Evolutionary conservation across 2,888 invertebrate species (phyloP).

Genomic region (Mimumesa dahlbomi): DNA sequence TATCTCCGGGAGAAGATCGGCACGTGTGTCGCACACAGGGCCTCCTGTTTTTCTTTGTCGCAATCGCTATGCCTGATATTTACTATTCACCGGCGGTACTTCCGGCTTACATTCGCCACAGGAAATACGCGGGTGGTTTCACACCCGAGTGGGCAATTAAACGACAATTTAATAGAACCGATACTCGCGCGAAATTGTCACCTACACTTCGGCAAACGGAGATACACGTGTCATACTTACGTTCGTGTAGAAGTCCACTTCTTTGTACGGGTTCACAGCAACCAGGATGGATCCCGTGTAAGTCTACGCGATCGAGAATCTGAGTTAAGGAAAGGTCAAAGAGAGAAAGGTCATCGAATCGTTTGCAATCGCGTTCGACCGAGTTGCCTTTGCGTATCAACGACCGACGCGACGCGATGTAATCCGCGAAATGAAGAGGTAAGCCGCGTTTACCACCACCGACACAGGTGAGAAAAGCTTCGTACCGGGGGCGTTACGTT

Average conservation of each 20-base stretch:
- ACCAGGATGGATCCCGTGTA: constrained; percentile 96
- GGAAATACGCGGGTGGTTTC: constrained; percentile 60
- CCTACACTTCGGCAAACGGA: no score
- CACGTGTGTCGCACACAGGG: constrained; percentile 25
- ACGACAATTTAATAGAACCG: no score
- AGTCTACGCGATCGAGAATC: constrained; percentile 84
- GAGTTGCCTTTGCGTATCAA: not conserved
- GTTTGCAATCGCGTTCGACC: constrained; percentile 13
- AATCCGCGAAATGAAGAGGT: not conserved
- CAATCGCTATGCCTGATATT: constrained; percentile 58
- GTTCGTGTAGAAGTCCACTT: constrained; percentile 92
- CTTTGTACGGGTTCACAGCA: constrained; percentile 97
- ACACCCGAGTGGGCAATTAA: constrained; percentile 1
- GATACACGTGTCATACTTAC: no score
- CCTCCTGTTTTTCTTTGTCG: constrained; percentile 34
- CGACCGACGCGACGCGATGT: constrained; percentile 1
- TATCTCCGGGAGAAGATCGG: constrained; percentile 27
- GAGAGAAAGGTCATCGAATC: no score
- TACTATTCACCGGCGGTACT: constrained; percentile 69
- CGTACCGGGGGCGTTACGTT: constrained; percentile 46
- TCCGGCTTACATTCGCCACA: constrained; percentile 67
- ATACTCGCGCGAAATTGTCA: no score
- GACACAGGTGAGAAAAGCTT: constrained; percentile 39
- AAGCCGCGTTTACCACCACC: constrained; percentile 23
- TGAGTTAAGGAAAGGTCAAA: constrained; percentile 79